phyloP scores from a whole-genome alignment of 2,113 vertebrate genomes.

The Cyprinodon variegatus region DNA sequence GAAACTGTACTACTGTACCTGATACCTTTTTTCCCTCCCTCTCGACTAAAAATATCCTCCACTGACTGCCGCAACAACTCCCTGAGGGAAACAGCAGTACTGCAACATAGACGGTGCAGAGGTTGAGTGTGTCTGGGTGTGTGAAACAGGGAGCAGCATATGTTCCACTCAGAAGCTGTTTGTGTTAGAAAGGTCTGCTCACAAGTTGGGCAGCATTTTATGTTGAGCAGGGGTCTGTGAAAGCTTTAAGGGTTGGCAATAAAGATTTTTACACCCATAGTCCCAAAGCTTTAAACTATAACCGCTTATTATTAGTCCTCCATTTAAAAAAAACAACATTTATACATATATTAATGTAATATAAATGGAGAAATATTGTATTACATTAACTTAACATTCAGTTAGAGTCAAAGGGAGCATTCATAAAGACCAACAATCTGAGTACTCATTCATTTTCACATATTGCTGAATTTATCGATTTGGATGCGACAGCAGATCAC shows the following conservation, averaged over 20 bases:
- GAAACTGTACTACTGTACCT: constrained; percentile 24
- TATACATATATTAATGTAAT: background rate
- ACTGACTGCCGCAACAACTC: constrained; percentile 44
- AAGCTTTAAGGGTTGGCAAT: background rate
- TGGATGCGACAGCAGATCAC: background rate
- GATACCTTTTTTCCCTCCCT: background rate
- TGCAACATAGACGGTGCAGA: constrained; percentile 27
- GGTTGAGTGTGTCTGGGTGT: constrained; percentile 26
- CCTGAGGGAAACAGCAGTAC: constrained; percentile 45
- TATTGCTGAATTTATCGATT: background rate
- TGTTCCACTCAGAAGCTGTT: background rate
- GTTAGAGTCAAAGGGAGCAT: background rate
- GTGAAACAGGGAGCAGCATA: constrained; percentile 21
- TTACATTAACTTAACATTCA: background rate
- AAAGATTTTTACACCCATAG: background rate
- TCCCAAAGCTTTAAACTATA: background rate
- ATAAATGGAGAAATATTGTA: background rate
- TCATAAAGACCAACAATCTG: background rate
- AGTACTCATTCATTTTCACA: background rate
- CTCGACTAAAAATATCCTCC: constrained; percentile 60
- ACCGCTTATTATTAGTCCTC: background rate
- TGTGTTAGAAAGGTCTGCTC: background rate
- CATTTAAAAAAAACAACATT: background rate
- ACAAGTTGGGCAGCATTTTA: background rate
- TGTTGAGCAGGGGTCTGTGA: background rate